These are phyloP conservation scores for Drosophila fulvimacula DNA, from an alignment of 2,888 invertebrate genomes.

Conservation along the genomic window DNA sequence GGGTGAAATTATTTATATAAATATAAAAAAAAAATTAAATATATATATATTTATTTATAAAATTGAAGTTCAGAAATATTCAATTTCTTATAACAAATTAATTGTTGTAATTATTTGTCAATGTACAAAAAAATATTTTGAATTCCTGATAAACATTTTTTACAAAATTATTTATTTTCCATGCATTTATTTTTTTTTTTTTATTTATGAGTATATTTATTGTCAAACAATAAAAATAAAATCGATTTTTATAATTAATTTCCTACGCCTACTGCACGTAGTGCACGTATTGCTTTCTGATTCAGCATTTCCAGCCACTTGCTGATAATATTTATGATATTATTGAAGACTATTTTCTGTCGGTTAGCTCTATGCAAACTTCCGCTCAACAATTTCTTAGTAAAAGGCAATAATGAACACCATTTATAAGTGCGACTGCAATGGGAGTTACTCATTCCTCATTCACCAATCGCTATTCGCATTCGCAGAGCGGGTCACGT, in stretches of 20 bases:
- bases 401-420: constrained; percentile 16
- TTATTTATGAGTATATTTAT: not conserved
- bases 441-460: constrained; percentile 1
- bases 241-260: not conserved
- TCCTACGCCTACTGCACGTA: not conserved
- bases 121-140: too few species aligned
- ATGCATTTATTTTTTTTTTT: not conserved
- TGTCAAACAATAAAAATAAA: not conserved
- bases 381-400: constrained; percentile 23
- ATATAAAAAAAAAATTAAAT: not conserved
- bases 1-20: not conserved
- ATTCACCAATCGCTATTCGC: constrained; percentile 2
- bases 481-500: constrained; percentile 30
- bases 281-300: not conserved
- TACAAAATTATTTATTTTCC: not conserved
- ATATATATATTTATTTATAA: not conserved
- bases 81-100: not conserved
- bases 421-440: constrained; percentile 22
- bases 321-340: constrained; percentile 17
- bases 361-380: constrained; percentile 30
- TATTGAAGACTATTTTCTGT: not conserved
- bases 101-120: too few species aligned
- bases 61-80: not conserved
- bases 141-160: too few species aligned
- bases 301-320: not conserved